Conservation (phyloP, 2,113 vertebrate species). For the Malurus cyaneus region DNA sequence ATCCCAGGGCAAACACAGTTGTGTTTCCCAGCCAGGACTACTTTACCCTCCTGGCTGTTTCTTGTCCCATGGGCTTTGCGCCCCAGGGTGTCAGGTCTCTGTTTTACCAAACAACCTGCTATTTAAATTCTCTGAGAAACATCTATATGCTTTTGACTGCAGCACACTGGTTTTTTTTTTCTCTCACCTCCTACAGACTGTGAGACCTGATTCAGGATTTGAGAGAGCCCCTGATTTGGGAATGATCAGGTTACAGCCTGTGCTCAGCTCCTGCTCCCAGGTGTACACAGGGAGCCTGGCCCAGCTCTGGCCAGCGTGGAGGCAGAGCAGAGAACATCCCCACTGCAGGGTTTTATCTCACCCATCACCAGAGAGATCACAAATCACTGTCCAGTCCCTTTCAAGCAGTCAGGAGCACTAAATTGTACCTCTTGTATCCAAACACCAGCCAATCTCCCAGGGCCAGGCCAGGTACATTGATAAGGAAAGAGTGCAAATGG, state of each 20-base stretch:
- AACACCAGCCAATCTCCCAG: not conserved
- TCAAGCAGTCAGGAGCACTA: conserved; percentile 34
- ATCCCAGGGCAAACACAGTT: not conserved
- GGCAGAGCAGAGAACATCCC: not conserved
- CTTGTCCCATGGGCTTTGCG: not conserved
- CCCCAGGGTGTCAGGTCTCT: not conserved
- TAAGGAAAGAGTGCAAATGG: conserved; percentile 28
- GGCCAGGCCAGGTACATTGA: conserved; percentile 25
- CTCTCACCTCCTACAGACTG: not conserved
- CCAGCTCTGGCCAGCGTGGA: not conserved
- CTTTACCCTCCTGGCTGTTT: not conserved
- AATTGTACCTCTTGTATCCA: conserved; percentile 36
- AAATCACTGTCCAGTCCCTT: conserved; percentile 15
- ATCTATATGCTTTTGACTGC: not conserved
- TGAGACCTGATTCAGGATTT: not conserved
- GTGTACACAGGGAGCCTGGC: not conserved
- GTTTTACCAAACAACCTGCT: not conserved
- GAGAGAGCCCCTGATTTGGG: not conserved
- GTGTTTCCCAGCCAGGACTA: not conserved
- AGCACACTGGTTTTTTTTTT: rapidly evolving
- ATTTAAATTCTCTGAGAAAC: not conserved
- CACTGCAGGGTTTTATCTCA: conserved; percentile 34
- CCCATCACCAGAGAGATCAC: conserved; percentile 20
- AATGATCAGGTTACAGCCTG: not conserved
- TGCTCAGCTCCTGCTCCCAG: not conserved